These are phyloP conservation scores for Brachyptera putata DNA, from an alignment of 2,888 invertebrate species.

Conservation along the genomic window DNA sequence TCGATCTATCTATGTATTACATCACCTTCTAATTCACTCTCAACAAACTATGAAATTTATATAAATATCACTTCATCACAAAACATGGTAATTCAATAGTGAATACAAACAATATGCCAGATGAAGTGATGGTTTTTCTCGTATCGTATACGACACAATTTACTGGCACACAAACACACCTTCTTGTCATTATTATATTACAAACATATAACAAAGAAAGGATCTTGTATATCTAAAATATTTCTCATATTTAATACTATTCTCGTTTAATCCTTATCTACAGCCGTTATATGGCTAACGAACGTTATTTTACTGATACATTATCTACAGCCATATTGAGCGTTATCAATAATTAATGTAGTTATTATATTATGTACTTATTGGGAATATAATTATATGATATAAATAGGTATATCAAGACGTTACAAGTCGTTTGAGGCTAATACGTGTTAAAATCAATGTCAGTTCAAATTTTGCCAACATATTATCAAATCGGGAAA, in stretches of 20 bases:
- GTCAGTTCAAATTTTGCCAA: no score
- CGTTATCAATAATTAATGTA: no score
- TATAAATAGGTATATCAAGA: not conserved
- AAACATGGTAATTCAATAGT: no score
- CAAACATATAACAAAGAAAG: slow-evolving; percentile 1
- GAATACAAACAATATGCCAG: no score
- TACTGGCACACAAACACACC: not conserved
- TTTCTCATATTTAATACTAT: not conserved
- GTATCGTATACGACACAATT: not conserved
- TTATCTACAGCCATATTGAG: slow-evolving; percentile 18
- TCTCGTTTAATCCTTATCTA: not conserved
- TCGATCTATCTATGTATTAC: no score
- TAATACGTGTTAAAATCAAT: no score
- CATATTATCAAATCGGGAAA: no score
- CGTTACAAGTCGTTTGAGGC: no score
- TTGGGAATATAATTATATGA: not conserved
- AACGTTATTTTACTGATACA: not conserved
- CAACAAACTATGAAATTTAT: no score
- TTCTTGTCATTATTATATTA: slow-evolving; percentile 4
- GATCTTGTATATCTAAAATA: slow-evolving; percentile 17
- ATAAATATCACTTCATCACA: no score
- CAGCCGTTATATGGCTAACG: not conserved
- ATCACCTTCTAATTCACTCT: no score
- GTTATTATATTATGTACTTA: no score
- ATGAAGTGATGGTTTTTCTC: not conserved